These are phyloP conservation scores for Myzus persicae DNA, from an alignment of 1,140 invertebrate genomes.

Conservation along the genomic window DNA sequence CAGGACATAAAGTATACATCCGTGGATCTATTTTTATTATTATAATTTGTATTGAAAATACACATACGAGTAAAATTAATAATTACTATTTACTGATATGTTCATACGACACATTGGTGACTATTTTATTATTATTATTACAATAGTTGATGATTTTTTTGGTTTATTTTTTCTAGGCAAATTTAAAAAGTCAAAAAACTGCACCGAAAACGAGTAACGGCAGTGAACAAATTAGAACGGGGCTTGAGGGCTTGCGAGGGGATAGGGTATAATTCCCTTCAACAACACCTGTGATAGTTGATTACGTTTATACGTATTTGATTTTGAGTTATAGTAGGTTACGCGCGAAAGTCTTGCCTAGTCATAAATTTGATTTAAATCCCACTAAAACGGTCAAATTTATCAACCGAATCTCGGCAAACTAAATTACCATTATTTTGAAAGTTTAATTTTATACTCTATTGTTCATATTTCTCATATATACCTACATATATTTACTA, in stretches of 20 bases:
- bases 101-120: background rate
- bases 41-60: background rate
- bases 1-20: no score
- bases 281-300: constrained; percentile 48
- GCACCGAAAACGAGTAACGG: background rate
- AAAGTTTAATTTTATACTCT: constrained; percentile 49
- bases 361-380: constrained; percentile 52
- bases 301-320: constrained; percentile 53
- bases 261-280: background rate
- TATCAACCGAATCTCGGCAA: constrained; percentile 41
- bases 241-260: background rate
- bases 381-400: constrained; percentile 41
- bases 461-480: constrained; percentile 39
- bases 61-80: background rate
- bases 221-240: background rate
- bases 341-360: background rate
- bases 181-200: background rate
- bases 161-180: background rate
- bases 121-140: background rate
- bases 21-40: no score
- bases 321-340: constrained; percentile 49
- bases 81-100: background rate
- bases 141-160: background rate
- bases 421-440: constrained; percentile 40
- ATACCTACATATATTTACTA: background rate